phyloP scores from a whole-genome alignment of 2,113 vertebrate species.

The Bubo scandiacus region DNA sequence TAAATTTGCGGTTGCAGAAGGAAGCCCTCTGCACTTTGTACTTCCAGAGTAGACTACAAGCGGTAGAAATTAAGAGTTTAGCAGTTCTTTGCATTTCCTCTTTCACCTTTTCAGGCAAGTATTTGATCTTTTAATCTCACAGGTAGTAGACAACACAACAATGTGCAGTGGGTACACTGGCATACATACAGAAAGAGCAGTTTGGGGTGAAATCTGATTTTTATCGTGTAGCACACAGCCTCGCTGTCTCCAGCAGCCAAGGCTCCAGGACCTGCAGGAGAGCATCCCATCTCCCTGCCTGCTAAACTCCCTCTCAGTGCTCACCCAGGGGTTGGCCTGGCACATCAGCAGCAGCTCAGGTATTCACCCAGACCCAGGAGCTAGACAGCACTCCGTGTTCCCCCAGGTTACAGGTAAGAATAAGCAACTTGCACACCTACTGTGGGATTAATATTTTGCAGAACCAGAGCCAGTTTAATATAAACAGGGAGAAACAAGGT shows the following conservation, averaged over 20 bases:
- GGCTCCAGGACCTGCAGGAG: neutral
- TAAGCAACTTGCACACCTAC: neutral
- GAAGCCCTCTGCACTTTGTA: neutral
- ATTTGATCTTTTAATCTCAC: neutral
- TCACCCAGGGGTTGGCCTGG: neutral
- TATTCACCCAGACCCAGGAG: neutral
- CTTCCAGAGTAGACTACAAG: neutral
- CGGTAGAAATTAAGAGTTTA: neutral
- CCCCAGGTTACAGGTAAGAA: neutral
- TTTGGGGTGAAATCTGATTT: neutral
- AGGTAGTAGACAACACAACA: neutral
- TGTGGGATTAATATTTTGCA: neutral
- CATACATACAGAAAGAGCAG: neutral
- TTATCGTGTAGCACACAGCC: neutral
- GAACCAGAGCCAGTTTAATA: neutral
- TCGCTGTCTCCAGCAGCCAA: neutral
- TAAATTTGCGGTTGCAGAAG: neutral
- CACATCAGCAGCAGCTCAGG: neutral
- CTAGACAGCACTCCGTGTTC: neutral
- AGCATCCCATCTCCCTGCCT: neutral
- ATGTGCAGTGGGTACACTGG: neutral
- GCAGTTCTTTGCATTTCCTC: neutral
- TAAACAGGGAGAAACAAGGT: neutral
- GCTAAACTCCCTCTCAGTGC: neutral
- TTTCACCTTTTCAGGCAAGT: neutral